Evolutionary conservation across 2,888 invertebrate species (phyloP), one percentile per base, ranked within the genome.

Genomic region (Gortyna flavago): DNA sequence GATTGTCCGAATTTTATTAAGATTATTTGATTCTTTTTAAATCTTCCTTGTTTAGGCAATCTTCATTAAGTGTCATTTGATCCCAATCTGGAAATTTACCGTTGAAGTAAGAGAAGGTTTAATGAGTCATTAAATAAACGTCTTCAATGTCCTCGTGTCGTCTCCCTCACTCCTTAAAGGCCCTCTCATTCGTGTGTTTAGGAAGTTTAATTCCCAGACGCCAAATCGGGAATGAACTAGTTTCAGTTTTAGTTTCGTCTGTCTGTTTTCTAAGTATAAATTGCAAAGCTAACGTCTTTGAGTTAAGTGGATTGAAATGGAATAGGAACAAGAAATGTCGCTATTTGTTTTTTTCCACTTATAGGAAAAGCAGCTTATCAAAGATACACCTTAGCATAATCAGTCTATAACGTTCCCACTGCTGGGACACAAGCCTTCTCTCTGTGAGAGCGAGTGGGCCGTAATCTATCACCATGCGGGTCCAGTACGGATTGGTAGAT

Each of bases 101-200:
- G 64, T 70, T 41, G 62, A 78, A 65, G 72, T 67, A 44, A 67
- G 68, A 82, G 72, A 75, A 80, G 66, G 74, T 80, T 81, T 85
- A 80, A 78, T 79, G 78, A 73, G 57, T 70, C 68, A 77, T 74
- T 72, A 80, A 79, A 71, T 79, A 74, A 73, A 75, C 61, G 41
- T 66, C 44, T 79, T 64, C 32, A 65, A 62, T 64, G 61, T 70
- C 75, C 68, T 87, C 77, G 16, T 35, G 13, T 61, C 67, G 74
- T 84, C 41, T 68, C 74, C 4, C 13, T 83, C 35, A 21, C 69
- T 59, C 67, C 13, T 59, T 1, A 13, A 32, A 13, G 51, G 32
- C 32, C 29, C 62, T 69, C 54, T 69, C 32, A 25, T n/a, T 81
- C 44, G 48, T 84, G 75, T 72, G 44, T 59, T 84, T 51, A 13